Conservation (phyloP, 2,113 vertebrate genomes). For the Sialia sialis region DNA sequence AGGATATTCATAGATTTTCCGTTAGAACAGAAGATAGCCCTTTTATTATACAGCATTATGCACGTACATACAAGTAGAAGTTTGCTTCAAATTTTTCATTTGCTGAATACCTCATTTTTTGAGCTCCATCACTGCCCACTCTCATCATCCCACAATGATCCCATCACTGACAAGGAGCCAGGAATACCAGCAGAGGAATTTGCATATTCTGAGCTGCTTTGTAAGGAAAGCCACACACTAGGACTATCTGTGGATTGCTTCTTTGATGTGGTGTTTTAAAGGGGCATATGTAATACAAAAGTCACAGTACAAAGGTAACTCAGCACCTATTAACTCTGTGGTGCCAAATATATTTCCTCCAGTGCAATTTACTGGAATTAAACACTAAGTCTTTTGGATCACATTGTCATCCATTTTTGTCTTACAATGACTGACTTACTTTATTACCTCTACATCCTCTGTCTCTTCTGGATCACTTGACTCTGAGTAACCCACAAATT, state of each 20-base stretch:
- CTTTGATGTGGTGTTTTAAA: neutral
- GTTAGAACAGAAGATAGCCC: neutral
- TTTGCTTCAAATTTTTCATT: neutral
- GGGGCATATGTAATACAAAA: neutral
- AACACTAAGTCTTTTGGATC: neutral
- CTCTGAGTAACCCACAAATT: fast-evolving
- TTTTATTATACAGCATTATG: neutral
- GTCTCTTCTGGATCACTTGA: neutral
- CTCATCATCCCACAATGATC: neutral
- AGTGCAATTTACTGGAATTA: neutral
- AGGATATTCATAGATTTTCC: neutral
- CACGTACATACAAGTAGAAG: neutral
- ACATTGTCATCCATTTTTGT: neutral
- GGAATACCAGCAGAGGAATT: neutral
- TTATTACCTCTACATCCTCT: neutral
- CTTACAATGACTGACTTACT: neutral
- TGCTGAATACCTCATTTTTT: neutral
- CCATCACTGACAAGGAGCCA: neutral
- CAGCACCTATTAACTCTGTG: neutral
- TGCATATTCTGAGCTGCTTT: neutral
- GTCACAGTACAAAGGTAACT: neutral
- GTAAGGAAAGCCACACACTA: neutral
- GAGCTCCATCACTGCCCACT: fast-evolving
- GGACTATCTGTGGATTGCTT: neutral
- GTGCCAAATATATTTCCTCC: neutral